Evolutionary conservation across 2,113 vertebrate genomes (phyloP), one percentile per base, ranked within the genome.

Genomic region (Ascaphus truei): DNA sequence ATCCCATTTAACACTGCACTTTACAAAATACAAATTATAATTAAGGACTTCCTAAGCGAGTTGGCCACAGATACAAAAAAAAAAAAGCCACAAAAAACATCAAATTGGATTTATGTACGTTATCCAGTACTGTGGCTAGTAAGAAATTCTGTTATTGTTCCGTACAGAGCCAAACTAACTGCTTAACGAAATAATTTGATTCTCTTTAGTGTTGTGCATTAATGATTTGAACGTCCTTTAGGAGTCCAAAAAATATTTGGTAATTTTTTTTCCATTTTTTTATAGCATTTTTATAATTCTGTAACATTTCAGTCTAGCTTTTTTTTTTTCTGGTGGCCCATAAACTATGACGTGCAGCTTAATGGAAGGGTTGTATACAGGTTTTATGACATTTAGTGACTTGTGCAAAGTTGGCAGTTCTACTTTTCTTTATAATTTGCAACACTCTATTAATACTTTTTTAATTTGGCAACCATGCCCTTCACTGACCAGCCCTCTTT

Each of bases 331-430:
- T 78, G 58, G 63, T 76, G 78, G 80, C 78, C 76, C 66, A 83
- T 80, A 84, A 76, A 29, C 37, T 80, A 85, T 83, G 83, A 81
- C 63, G 75, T 84, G 82, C 80, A 84, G 76, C 82, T 86, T 61
- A 60, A 37, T 27, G 41, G 33, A 71, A 61, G 30, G n/a, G 78
- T 67, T 79, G 85, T n/a, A n/a, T n/a, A n/a, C n/a, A n/a, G n/a
- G 12, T 60, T 63, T 52, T 52, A 39, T 61, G 26, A 48, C 51
- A 50, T 58, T 45, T 43, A 23, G 18, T 58, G 39, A 88, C 31
- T 79, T 90, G 90, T 91, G 89, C 90, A 92, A 92, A 91, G 85
- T 90, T 89, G 87, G 88, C 88, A 91, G 84, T 86, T 91, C 22
- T 68, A 55, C 31, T 25, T 60, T 27, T 43, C 12, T 18, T n/a